phyloP scores from a whole-genome alignment of 2,113 vertebrate genomes.

The Menura novaehollandiae region DNA sequence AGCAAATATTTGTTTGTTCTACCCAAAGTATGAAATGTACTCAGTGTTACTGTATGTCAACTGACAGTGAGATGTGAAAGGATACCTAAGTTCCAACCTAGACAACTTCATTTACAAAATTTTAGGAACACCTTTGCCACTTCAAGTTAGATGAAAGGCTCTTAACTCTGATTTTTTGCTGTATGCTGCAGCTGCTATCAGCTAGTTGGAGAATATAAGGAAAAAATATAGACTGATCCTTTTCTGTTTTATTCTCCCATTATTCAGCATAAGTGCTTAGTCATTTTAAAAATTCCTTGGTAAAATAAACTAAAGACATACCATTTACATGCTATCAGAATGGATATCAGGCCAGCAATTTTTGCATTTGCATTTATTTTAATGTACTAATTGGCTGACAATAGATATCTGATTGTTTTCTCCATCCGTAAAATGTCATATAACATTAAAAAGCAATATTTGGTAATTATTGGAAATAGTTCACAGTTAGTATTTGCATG shows the following conservation, averaged over 20 bases:
- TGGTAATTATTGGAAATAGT: background rate
- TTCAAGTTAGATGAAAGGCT: background rate
- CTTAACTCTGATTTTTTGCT: background rate
- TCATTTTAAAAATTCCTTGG: background rate
- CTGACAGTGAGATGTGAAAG: background rate
- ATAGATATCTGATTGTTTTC: background rate
- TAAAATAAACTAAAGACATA: conserved; percentile 10
- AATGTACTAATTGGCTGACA: background rate
- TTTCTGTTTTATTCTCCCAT: background rate
- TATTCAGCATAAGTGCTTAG: background rate
- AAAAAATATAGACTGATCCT: background rate
- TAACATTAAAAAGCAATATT: background rate
- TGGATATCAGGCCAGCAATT: background rate
- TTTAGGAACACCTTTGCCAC: background rate
- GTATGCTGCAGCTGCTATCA: background rate
- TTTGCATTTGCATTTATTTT: background rate
- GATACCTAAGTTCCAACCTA: background rate
- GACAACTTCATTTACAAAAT: background rate
- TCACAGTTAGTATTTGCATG: background rate
- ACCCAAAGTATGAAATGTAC: background rate
- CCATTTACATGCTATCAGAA: background rate
- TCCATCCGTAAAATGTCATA: background rate
- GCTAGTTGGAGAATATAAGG: background rate
- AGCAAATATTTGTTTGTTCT: background rate
- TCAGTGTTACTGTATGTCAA: background rate